Evolutionary conservation across 2,113 vertebrate genomes (phyloP).

Genomic region (Hydropotes inermis): DNA sequence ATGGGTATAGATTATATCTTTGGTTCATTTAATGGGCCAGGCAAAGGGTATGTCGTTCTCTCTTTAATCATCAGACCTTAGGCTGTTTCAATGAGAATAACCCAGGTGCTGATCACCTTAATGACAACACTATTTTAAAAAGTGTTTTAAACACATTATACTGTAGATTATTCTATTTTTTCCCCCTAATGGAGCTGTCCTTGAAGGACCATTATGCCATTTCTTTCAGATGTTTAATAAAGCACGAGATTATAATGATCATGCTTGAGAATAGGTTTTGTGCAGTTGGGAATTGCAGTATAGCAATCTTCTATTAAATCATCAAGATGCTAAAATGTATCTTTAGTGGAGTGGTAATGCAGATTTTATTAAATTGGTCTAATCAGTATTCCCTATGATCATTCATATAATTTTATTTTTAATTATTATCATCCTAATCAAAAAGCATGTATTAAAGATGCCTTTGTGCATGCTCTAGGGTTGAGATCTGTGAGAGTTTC

Average conservation of each 20-base stretch:
- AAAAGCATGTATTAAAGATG: neutral
- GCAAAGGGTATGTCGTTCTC: slow-evolving; percentile 6
- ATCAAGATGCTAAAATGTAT: slow-evolving; percentile 67
- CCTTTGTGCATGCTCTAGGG: neutral
- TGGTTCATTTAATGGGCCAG: slow-evolving; percentile 17
- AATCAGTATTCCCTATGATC: slow-evolving; percentile 60
- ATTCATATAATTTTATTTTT: slow-evolving; percentile 65
- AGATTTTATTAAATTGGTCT: slow-evolving; percentile 67
- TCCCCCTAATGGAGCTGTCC: slow-evolving; percentile 65
- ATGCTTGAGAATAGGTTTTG: slow-evolving; percentile 69
- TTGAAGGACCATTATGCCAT: slow-evolving; percentile 73
- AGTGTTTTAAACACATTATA: slow-evolving; percentile 73
- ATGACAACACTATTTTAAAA: slow-evolving; percentile 73
- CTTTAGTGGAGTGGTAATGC: slow-evolving; percentile 60
- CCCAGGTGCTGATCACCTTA: slow-evolving; percentile 61
- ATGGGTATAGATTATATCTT: neutral
- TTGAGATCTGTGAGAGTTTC: neutral
- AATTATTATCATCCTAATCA: slow-evolving; percentile 60
- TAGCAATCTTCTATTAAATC: slow-evolving; percentile 68
- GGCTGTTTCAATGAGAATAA: slow-evolving; percentile 44
- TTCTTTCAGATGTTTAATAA: slow-evolving; percentile 78
- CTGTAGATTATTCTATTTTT: slow-evolving; percentile 67
- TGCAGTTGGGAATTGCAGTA: slow-evolving; percentile 66
- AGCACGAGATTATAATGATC: slow-evolving; percentile 74
- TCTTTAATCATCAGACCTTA: slow-evolving; percentile 60